Evolutionary conservation across 2,113 vertebrate genomes (phyloP).

Genomic region (Tricholaema leucomelas): DNA sequence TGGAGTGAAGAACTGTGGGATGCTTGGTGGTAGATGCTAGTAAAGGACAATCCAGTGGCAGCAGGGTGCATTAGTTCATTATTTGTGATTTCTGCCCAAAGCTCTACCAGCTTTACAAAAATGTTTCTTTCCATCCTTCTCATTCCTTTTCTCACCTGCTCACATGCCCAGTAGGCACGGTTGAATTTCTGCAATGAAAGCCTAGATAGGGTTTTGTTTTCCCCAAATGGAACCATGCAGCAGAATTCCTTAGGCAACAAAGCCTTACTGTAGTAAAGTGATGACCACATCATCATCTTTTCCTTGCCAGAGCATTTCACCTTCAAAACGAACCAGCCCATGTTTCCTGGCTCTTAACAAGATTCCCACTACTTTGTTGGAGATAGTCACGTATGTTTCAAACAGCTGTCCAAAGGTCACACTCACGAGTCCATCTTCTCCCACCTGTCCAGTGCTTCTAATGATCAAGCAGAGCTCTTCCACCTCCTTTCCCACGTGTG

Average conservation of each 20-base stretch:
- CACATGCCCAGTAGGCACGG: neutral
- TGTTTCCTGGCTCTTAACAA: constrained; percentile 87
- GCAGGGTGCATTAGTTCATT: neutral
- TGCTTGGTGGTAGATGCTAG: neutral
- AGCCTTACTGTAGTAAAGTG: constrained; percentile 76
- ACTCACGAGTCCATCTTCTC: constrained; percentile 53
- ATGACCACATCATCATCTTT: constrained; percentile 84
- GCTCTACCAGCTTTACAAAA: neutral
- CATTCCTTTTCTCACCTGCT: neutral
- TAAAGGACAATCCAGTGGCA: neutral
- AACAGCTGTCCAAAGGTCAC: constrained; percentile 86
- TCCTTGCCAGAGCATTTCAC: constrained; percentile 95
- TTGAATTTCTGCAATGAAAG: neutral
- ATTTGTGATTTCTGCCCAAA: neutral
- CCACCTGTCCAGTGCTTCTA: constrained; percentile 73
- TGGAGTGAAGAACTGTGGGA: neutral
- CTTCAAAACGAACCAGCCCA: constrained; percentile 84
- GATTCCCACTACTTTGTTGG: constrained; percentile 89
- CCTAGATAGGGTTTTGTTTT: neutral
- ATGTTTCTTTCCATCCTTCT: neutral
- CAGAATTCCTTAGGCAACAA: neutral
- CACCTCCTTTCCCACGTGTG: constrained; percentile 81
- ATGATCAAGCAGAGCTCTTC: constrained; percentile 84
- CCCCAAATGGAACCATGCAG: neutral
- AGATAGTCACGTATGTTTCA: constrained; percentile 87